Evolutionary conservation across 2,888 invertebrate genomes (phyloP).

Genomic region (Drosophila longiperda): DNA sequence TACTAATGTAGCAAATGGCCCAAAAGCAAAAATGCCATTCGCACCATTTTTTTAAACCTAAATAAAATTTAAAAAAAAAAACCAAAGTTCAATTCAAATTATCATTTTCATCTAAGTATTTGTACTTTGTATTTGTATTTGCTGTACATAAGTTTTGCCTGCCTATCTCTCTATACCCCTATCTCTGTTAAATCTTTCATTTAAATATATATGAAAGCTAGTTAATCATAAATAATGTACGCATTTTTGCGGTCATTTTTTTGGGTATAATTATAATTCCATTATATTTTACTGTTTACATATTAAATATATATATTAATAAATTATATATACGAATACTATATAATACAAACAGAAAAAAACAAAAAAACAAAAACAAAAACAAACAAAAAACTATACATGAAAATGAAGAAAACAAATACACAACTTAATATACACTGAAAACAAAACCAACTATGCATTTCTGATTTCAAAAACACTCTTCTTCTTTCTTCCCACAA

Average conservation of each 20-base stretch:
- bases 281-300: constrained; percentile 70
- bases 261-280: constrained; percentile 65
- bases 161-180: constrained; percentile 25
- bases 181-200: constrained; percentile 49
- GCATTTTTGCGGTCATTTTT: constrained; percentile 62
- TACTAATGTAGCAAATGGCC: constrained; percentile 63
- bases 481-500: constrained; percentile 14
- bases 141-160: constrained; percentile 76
- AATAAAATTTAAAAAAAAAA: constrained; percentile 12
- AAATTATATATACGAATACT: constrained; percentile 74
- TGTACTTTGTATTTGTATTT: constrained; percentile 54
- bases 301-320: constrained; percentile 57
- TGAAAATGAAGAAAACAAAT: constrained; percentile 71
- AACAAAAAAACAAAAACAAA: constrained; percentile 40
- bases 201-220: constrained; percentile 41
- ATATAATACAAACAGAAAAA: constrained; percentile 43
- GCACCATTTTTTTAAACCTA: constrained; percentile 50
- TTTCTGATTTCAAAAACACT: constrained; percentile 63
- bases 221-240: constrained; percentile 44
- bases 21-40: constrained; percentile 51
- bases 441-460: constrained; percentile 70
- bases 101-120: constrained; percentile 39
- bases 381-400: constrained; percentile 63
- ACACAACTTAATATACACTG: constrained; percentile 80
- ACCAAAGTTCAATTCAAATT: constrained; percentile 38